Evolutionary conservation across 1,140 invertebrate genomes (phyloP).

Genomic region (Tenebrio molitor): DNA sequence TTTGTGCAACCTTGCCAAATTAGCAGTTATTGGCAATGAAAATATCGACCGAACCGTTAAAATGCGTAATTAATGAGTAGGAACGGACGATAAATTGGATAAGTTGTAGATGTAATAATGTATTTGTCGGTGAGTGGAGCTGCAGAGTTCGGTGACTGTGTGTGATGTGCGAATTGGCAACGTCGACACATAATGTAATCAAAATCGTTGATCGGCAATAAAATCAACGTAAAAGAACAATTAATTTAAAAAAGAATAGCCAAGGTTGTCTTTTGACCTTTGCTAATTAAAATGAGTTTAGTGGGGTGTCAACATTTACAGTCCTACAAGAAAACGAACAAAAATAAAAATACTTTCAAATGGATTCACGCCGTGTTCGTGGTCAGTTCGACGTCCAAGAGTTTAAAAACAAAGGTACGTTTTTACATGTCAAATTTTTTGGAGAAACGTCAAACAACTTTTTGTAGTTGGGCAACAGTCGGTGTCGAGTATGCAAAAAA

Average conservation of each 20-base stretch:
- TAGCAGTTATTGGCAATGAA: too few species aligned
- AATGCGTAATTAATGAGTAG: too few species aligned
- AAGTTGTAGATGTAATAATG: too few species aligned
- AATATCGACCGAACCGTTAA: too few species aligned
- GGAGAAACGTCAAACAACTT: conserved; percentile 53
- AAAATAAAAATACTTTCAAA: conserved; percentile 71
- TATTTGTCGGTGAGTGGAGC: too few species aligned
- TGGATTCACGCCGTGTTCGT: conserved; percentile 84
- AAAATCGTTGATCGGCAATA: conserved; percentile 32
- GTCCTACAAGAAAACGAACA: conserved; percentile 57
- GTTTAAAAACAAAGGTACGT: conserved; percentile 78
- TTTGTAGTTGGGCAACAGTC: conserved; percentile 79
- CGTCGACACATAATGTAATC: not conserved
- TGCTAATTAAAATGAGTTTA: conserved; percentile 48
- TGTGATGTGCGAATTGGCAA: not conserved
- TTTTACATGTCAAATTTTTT: conserved; percentile 13
- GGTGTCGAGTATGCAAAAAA: conserved; percentile 84
- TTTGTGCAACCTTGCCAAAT: not conserved
- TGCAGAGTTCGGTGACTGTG: too few species aligned
- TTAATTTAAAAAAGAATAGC: conserved; percentile 6
- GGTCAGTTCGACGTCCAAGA: conserved; percentile 77
- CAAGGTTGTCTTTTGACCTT: not conserved
- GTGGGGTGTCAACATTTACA: conserved; percentile 60
- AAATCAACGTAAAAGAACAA: not conserved
- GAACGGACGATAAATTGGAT: too few species aligned